Conservation (phyloP, 2,797 vertebrate genomes). For the Heliangelus exortis region DNA sequence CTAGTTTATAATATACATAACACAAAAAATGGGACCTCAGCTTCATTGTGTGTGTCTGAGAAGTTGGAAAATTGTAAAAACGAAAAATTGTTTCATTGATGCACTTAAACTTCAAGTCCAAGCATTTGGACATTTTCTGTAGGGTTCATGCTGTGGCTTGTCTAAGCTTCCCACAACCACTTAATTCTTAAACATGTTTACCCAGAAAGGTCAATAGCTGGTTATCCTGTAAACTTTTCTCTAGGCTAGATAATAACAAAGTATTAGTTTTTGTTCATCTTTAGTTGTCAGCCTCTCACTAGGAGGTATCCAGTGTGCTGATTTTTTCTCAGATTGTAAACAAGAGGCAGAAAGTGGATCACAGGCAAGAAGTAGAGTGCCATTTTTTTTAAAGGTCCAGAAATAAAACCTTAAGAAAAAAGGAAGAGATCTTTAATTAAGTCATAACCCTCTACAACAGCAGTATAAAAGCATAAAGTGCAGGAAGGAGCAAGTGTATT, state of each 20-base stretch:
- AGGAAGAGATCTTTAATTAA: conserved; percentile 59
- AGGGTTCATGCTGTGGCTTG: conserved; percentile 43
- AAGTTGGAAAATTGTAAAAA: conserved; percentile 31
- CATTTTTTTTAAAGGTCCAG: neutral
- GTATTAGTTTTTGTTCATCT: conserved; percentile 67
- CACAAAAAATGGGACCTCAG: conserved; percentile 7
- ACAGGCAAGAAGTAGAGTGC: conserved; percentile 24
- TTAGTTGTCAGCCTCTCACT: conserved; percentile 49
- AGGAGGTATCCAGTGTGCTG: conserved; percentile 25
- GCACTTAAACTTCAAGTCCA: conserved; percentile 46
- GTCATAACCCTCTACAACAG: conserved; percentile 6
- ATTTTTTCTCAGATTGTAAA: conserved; percentile 46
- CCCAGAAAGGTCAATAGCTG: conserved; percentile 65
- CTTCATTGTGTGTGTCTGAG: conserved; percentile 10
- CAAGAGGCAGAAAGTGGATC: conserved; percentile 54
- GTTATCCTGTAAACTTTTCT: conserved; percentile 63
- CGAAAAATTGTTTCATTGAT: conserved; percentile 23
- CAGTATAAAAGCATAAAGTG: conserved; percentile 12
- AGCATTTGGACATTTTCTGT: conserved; percentile 49
- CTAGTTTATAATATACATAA: conserved; percentile 21
- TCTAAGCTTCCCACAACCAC: conserved; percentile 20
- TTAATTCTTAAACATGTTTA: conserved; percentile 70
- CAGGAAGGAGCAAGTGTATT: neutral
- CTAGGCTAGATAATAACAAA: conserved; percentile 64
- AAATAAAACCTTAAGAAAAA: conserved; percentile 41